Evolutionary conservation across 2,113 vertebrate species (phyloP), one percentile per base, ranked within the genome.

Genomic region (Neotoma lepida): DNA sequence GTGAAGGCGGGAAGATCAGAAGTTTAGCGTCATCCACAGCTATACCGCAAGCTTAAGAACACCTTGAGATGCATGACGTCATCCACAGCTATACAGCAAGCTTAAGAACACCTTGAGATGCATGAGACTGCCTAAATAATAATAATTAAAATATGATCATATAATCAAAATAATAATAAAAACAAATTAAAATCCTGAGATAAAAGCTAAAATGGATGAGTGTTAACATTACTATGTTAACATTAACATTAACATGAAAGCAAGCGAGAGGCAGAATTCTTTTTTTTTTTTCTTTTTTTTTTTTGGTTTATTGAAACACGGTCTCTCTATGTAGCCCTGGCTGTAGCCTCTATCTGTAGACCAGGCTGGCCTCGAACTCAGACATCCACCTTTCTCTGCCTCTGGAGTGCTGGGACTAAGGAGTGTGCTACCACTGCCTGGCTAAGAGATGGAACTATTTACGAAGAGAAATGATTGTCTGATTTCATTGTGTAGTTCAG

Each of bases 111-210:
- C 30, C 24, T 13, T 51, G 44, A 14, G 18, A 35, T 26, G n/a
- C 6, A 24, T 8, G 20, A 51, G 6, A 70, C 63, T 86, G 63
- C 20, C 5, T 30, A 12, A 49, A 64, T 64, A 39, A 56, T 44
- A 64, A 64, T 44, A 18, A 44, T 22, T 86, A 80, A n/a, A n/a
- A n/a, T n/a, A n/a, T n/a, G n/a, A n/a, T n/a, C n/a, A n/a, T n/a
- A n/a, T n/a, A n/a, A 85, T 80, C 70, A 89, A 88, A 87, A n/a
- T 91, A 85, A 93, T 64, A 87, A 61, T 77, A 56, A 90, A 90
- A 96, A 35, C 17, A 94, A 96, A 91, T 85, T 85, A 58, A 96
- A 91, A 17, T 49, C 12, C 58, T 68, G 86, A 76, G 12, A 88
- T n/a, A 13, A 95, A 88, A 56, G 33, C 26, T 94, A 93, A 92